These are phyloP conservation scores for Orchesella cincta DNA, from an alignment of 1,140 invertebrate species.

Conservation along the genomic window DNA sequence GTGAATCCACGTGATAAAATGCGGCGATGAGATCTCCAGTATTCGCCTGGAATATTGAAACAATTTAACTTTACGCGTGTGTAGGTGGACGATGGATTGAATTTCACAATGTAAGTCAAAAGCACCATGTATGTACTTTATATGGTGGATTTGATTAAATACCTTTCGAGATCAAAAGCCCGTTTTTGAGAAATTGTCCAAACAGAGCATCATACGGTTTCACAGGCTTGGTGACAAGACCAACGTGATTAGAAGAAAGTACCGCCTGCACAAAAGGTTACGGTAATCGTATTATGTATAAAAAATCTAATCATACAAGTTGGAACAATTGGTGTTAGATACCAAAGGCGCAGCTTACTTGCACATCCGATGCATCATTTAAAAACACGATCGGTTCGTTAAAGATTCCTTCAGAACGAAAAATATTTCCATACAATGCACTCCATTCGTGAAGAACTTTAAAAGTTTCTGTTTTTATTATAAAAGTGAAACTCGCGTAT, in stretches of 20 bases:
- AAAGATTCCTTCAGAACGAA: background rate
- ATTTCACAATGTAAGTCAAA: too few species aligned
- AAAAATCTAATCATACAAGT: too few species aligned
- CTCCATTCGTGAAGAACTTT: background rate
- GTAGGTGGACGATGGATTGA: too few species aligned
- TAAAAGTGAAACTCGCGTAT: too few species aligned
- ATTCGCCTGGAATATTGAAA: background rate
- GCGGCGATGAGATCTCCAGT: background rate
- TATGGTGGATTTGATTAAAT: too few species aligned
- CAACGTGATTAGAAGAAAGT: background rate
- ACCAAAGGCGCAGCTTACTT: background rate
- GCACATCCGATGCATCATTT: background rate
- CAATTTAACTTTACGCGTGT: too few species aligned
- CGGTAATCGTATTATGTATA: too few species aligned
- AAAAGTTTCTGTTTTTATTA: background rate
- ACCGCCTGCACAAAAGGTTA: background rate
- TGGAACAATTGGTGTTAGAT: too few species aligned
- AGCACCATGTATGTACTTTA: too few species aligned
- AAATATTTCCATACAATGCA: background rate
- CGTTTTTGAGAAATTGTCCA: background rate
- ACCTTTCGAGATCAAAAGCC: background rate
- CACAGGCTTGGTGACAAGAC: background rate
- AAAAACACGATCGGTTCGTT: background rate
- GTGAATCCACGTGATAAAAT: background rate
- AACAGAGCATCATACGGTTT: background rate